Percentiles rank a stretch among this genome's conserved stretches.
Evolutionary conservation across 2,888 invertebrate genomes (phyloP).

Genomic region (Acrobasis suavella): DNA sequence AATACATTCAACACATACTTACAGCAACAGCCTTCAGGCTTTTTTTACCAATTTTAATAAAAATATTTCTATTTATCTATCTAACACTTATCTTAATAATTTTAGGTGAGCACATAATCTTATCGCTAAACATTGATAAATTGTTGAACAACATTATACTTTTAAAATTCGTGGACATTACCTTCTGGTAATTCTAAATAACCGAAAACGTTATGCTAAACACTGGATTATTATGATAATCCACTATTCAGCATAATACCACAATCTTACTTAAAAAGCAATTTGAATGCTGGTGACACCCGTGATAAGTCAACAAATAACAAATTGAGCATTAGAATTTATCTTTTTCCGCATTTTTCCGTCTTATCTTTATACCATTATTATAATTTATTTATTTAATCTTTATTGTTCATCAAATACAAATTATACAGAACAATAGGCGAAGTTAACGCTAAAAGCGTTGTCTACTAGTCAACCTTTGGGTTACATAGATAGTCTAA

Average conservation of each 20-base stretch:
- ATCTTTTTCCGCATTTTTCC: too few species aligned
- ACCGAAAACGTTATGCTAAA: background rate
- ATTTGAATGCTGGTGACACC: background rate
- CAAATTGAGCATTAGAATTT: background rate
- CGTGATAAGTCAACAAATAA: background rate
- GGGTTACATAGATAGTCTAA: too few species aligned
- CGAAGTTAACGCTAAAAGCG: too few species aligned
- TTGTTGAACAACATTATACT: background rate
- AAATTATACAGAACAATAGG: too few species aligned
- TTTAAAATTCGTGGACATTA: background rate
- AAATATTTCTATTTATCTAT: background rate
- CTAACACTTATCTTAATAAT: background rate
- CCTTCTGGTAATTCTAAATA: background rate
- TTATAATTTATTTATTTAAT: too few species aligned
- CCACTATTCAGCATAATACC: background rate
- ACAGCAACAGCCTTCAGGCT: background rate
- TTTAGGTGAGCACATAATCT: background rate
- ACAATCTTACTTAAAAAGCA: background rate
- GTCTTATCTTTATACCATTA: too few species aligned
- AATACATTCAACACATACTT: too few species aligned
- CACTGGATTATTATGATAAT: constrained; percentile 1
- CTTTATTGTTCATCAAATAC: too few species aligned
- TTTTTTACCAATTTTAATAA: background rate
- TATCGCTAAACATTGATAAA: background rate
- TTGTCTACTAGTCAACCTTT: too few species aligned